These are phyloP conservation scores for Druon quercuslanigerum DNA, from an alignment of 1,140 invertebrate genomes.

Conservation along the genomic window DNA sequence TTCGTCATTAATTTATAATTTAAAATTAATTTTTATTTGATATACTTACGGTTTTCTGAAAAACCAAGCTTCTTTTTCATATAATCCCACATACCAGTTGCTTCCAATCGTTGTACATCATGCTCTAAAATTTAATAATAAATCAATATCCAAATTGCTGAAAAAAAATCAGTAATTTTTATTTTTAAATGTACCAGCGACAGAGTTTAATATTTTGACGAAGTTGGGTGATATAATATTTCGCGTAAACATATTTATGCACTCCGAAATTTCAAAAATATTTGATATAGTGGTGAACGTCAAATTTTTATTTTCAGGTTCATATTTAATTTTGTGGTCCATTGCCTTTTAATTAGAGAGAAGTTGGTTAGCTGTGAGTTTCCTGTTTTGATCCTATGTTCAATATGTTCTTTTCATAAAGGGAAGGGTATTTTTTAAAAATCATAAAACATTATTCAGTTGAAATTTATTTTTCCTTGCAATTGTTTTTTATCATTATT, in stretches of 20 bases:
- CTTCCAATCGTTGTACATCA: neutral
- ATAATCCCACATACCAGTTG: slow-evolving; percentile 32
- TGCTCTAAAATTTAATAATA: neutral
- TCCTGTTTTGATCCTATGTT: too few relatives aligned
- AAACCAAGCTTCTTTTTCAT: slow-evolving; percentile 41
- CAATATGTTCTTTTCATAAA: too few relatives aligned
- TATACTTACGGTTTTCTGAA: slow-evolving; percentile 32
- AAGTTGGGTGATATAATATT: neutral
- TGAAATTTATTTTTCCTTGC: too few relatives aligned
- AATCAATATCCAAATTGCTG: neutral
- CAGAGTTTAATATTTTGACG: neutral
- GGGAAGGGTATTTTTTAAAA: too few relatives aligned
- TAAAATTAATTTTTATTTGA: slow-evolving; percentile 2
- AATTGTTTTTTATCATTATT: too few relatives aligned
- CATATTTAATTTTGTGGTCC: too few relatives aligned
- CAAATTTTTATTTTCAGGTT: too few relatives aligned
- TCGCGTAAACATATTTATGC: neutral
- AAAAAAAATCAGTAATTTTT: neutral
- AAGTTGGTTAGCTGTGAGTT: too few relatives aligned
- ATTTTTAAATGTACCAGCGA: neutral
- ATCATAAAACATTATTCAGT: too few relatives aligned
- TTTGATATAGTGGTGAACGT: too few relatives aligned
- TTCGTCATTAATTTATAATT: neutral
- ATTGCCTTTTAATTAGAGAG: too few relatives aligned
- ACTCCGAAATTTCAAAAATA: neutral